Conservation (phyloP, 2,113 vertebrate species). For the Elaphurus davidianus region DNA sequence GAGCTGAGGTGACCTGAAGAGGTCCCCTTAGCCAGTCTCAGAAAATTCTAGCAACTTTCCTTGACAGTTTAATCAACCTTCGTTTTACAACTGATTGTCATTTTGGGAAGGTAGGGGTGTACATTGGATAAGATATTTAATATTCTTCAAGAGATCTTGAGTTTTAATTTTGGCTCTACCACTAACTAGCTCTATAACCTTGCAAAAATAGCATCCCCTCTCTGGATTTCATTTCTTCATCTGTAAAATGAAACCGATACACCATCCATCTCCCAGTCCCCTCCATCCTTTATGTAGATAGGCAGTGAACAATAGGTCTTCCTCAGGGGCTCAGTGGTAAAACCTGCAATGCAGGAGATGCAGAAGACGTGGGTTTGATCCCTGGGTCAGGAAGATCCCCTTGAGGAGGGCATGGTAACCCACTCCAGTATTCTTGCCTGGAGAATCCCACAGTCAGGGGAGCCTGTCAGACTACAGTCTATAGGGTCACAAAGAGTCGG, state of each 20-base stretch:
- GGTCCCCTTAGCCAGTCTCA: background rate
- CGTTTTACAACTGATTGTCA: background rate
- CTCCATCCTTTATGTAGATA: background rate
- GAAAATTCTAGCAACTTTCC: background rate
- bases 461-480: too few relatives aligned
- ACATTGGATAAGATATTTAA: background rate
- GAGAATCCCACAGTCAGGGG: too few relatives aligned
- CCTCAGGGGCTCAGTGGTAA: too few relatives aligned
- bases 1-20: background rate
- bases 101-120: background rate
- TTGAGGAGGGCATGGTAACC: too few relatives aligned
- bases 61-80: background rate
- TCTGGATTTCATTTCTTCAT: background rate
- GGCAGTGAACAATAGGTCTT: background rate
- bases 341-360: too few relatives aligned
- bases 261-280: background rate
- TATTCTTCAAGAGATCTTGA: background rate
- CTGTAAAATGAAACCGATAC: background rate
- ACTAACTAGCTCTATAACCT: background rate
- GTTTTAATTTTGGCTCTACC: background rate
- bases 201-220: background rate
- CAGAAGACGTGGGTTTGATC: too few relatives aligned
- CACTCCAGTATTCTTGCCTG: too few relatives aligned
- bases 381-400: too few relatives aligned
- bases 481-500: too few relatives aligned